Conservation (phyloP, 53 echinoderm and acorn worm species). For the Henricia sp. region DNA sequence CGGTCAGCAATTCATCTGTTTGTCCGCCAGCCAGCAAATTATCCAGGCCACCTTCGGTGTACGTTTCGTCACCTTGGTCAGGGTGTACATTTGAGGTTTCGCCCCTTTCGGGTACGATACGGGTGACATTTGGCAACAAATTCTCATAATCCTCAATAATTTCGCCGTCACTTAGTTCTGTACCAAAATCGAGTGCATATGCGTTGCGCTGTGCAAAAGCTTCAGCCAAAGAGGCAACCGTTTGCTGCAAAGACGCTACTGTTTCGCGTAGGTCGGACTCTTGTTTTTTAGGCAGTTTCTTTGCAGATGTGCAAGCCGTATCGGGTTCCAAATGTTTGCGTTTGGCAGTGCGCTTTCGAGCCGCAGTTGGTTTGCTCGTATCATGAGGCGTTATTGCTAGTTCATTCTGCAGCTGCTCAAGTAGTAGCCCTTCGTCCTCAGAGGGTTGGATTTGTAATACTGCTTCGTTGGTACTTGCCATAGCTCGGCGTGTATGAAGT, state of each 20-base stretch:
- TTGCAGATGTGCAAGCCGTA: not conserved
- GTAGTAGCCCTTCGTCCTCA: slow-evolving; percentile 3
- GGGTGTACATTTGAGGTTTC: not conserved
- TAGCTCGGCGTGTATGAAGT: not conserved
- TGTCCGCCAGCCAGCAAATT: not conserved
- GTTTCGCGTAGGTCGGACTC: not conserved
- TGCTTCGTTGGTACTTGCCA: not conserved
- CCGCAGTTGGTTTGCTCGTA: not conserved
- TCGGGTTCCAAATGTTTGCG: not conserved
- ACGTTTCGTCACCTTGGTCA: slow-evolving; percentile 8
- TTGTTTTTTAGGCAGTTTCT: not conserved
- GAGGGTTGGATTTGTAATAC: not conserved
- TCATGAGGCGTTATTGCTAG: not conserved
- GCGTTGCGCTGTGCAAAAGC: not conserved
- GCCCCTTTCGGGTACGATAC: slow-evolving; percentile 23
- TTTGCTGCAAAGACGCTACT: slow-evolving; percentile 8
- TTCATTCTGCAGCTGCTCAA: not conserved
- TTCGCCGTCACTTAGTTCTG: not conserved
- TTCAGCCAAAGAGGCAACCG: not conserved
- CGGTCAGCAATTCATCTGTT: slow-evolving; percentile 6
- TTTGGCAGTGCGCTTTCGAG: not conserved
- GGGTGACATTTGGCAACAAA: too few species aligned
- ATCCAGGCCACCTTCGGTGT: not conserved
- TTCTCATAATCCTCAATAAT: not conserved
- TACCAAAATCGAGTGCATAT: not conserved